Evolutionary conservation across 2,113 vertebrate species (phyloP), one percentile per base, ranked within the genome.

Genomic region (Periophthalmus modestus): DNA sequence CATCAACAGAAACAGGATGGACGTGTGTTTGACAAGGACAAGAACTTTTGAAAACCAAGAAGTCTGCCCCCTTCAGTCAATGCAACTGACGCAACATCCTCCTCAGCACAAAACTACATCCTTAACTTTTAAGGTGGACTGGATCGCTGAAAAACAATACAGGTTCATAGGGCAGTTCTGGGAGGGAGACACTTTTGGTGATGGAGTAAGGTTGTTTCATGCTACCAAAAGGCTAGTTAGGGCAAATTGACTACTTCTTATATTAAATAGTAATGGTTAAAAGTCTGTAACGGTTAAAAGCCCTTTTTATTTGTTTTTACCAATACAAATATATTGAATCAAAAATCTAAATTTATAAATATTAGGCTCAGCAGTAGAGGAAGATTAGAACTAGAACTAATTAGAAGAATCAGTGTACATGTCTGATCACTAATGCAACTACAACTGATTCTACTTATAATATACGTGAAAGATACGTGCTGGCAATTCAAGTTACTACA

Each of bases 61-160:
- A 48, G 66, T 23, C 66, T 67, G 34, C 43, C 66, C 66, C n/a
- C 13, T 67, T 67, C 66, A 48, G 43, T 67, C 39, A 67, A 7
- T 14, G 43, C n/a, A 9, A 43, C 43, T 67, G 66, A 67, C 13
- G 46, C 39, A 48, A 48, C 39, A 47, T n/a, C 21, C 21, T 23
- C 21, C 46, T 23, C 66, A 15, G 11, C 66, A 48, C 39, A 11
- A 5, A 36, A 12, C 57, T 24, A 28, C 33, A 15, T 46, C 66
- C 66, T 67, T 47, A 46, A 67, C 66, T 67, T 67, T 67, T 28
- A 23, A 23, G 21, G 21, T 67, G 10, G 62, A 3, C 43, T n/a
- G 52, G 46, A 48, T 43, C 0, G 33, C 33, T 9, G 19, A 16
- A 15, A 15, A 47, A 24, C 19, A 15, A 23, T 28, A 47, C 11